Percentiles rank a stretch among this genome's conserved stretches.
phyloP scores from a whole-genome alignment of 2,888 invertebrate genomes.

The Priocnemis perturbator region DNA sequence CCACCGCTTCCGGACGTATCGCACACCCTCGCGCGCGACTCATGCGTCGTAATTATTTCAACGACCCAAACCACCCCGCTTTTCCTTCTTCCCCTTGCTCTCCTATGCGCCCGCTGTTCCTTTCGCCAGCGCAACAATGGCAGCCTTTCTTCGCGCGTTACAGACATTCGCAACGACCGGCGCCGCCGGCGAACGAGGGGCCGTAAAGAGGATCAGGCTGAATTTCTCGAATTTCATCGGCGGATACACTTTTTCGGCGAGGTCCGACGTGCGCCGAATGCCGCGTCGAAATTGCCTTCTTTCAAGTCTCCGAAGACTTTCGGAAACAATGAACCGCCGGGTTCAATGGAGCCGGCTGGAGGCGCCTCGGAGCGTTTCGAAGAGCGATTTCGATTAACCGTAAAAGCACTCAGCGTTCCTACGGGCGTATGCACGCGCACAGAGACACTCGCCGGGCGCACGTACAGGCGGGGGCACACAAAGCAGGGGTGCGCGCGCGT shows the following conservation, averaged over 20 bases:
- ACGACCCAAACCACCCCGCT: not conserved
- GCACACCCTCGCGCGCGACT: no score
- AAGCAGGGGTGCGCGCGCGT: not conserved
- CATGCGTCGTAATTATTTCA: no score
- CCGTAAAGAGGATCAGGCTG: slow-evolving; percentile 4
- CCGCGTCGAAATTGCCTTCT: slow-evolving; percentile 45
- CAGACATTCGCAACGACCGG: not conserved
- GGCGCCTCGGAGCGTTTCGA: slow-evolving; percentile 39
- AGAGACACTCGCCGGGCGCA: not conserved
- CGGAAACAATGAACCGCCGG: slow-evolving; percentile 49
- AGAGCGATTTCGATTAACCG: slow-evolving; percentile 57
- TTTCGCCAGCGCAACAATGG: not conserved
- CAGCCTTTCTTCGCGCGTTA: not conserved
- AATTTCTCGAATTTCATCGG: slow-evolving; percentile 33
- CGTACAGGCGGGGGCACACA: not conserved
- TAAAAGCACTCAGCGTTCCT: slow-evolving; percentile 44
- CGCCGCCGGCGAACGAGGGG: not conserved
- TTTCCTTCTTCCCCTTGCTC: not conserved
- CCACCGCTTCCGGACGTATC: not conserved
- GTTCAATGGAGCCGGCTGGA: slow-evolving; percentile 37
- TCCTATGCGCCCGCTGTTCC: not conserved
- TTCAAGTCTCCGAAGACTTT: slow-evolving; percentile 44
- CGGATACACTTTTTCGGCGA: slow-evolving; percentile 37
- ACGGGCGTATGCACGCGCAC: slow-evolving; percentile 20
- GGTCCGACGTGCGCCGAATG: slow-evolving; percentile 34